Evolutionary conservation across 2,113 vertebrate genomes (phyloP).

Genomic region (Grammomys dolichurus): DNA sequence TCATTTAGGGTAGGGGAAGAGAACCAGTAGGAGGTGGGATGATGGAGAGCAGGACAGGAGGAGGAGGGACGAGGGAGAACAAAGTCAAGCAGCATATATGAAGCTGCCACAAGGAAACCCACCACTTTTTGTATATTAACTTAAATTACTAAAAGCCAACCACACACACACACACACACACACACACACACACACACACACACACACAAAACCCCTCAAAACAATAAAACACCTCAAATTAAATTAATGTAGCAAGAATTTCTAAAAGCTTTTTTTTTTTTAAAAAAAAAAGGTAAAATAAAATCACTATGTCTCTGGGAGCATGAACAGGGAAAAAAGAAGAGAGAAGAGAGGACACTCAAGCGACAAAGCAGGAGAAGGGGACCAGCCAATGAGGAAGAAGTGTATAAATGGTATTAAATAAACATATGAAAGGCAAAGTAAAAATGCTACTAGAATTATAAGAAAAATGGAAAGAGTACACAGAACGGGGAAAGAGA

Average conservation of each 20-base stretch:
- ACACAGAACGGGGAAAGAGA: neutral
- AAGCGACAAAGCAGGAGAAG: neutral
- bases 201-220: neutral
- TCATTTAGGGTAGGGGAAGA: neutral
- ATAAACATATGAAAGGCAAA: neutral
- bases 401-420: neutral
- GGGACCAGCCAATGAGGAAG: neutral
- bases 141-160: neutral
- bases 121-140: neutral
- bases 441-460: neutral
- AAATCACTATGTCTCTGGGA: neutral
- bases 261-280: neutral
- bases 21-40: neutral
- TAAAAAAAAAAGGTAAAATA: neutral
- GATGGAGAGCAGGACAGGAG: neutral
- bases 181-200: too few species aligned
- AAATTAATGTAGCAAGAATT: neutral
- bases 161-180: neutral
- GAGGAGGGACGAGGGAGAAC: accelerated
- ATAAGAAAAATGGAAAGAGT: neutral
- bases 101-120: neutral
- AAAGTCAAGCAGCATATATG: neutral
- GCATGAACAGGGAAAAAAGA: neutral
- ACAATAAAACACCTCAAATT: neutral
- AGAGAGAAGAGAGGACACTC: neutral